Evolutionary conservation across 2,888 invertebrate genomes (phyloP), one percentile per base, ranked within the genome.

Genomic region (Aphodius granarius): DNA sequence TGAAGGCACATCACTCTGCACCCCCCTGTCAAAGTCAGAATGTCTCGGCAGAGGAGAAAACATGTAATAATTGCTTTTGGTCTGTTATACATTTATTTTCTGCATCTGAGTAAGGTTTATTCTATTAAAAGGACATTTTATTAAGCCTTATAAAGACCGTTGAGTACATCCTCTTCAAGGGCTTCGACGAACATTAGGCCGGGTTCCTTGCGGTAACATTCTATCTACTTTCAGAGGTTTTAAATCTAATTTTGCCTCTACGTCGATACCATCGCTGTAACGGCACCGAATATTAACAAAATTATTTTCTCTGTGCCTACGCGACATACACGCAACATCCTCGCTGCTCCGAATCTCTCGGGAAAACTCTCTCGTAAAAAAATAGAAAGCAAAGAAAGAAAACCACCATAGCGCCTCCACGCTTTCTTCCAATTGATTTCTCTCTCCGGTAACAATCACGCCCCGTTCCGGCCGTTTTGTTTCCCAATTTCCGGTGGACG

Each of bases 401-500:
- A 76, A 79, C n/a, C n/a, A n/a, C n/a, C n/a, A n/a, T n/a, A 78
- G 68, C 78, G 76, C 78, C 79, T 75, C 77, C 4, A 13, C 43
- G 43, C 43, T 43, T 43, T 43, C 43, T 43, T 43, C 79, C 79
- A 78, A 81, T 81, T 81, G 81, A 81, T 81, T 81, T 78, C 43
- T 79, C 43, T 79, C 71, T 74, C 74, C 75, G 72, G 74, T 76
- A 77, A 80, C 81, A 83, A 83, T 83, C 83, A 82, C 76, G 65
- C 78, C 79, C 76, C 72, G 72, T 78, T 74, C 74, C 78, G 81
- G 80, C 81, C 81, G 83, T 82, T 83, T 83, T 83, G 82, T 84
- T 83, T 81, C 79, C 77, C 83, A 83, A 83, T 83, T 83, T 83
- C 81, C 81, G 76, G 75, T 72, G 78, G 78, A 78, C 79, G 79